These are phyloP conservation scores for Calidris pygmaea DNA, from an alignment of 2,113 vertebrate species.

Conservation along the genomic window DNA sequence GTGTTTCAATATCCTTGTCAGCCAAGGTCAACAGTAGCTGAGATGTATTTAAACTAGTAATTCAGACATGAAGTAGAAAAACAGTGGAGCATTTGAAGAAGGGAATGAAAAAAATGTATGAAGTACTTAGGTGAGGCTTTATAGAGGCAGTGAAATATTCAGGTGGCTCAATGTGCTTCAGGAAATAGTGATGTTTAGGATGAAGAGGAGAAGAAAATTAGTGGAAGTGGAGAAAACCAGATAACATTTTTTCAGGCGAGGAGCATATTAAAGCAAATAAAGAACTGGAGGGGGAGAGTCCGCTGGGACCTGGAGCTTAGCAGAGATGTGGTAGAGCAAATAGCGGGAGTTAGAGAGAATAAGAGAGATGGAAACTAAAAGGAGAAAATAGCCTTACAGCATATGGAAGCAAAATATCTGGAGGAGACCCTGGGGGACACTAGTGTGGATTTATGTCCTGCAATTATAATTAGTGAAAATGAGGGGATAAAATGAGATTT, in stretches of 20 bases:
- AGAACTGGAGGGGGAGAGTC: constrained; percentile 9
- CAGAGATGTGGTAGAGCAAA: constrained; percentile 38
- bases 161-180: not conserved
- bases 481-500: constrained; percentile 31
- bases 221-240: constrained; percentile 15
- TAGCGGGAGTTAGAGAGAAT: not conserved
- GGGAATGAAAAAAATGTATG: not conserved
- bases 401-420: constrained; percentile 32
- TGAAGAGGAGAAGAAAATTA: constrained; percentile 46
- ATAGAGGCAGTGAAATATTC: not conserved
- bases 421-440: not conserved
- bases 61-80: not conserved
- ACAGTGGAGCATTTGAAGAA: accelerated
- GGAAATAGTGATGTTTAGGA: constrained; percentile 35
- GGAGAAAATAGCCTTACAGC: constrained; percentile 39
- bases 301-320: constrained; percentile 15
- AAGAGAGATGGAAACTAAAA: constrained; percentile 10
- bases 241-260: constrained; percentile 25
- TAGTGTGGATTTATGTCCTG: constrained; percentile 37
- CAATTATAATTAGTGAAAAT: constrained; percentile 38
- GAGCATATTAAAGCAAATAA: constrained; percentile 58
- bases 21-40: not conserved
- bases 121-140: not conserved
- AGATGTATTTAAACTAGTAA: not conserved
- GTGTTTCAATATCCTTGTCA: not conserved